These are phyloP conservation scores for Meloidogyne floridensis DNA, from an alignment of 1,140 invertebrate genomes.

Conservation along the genomic window DNA sequence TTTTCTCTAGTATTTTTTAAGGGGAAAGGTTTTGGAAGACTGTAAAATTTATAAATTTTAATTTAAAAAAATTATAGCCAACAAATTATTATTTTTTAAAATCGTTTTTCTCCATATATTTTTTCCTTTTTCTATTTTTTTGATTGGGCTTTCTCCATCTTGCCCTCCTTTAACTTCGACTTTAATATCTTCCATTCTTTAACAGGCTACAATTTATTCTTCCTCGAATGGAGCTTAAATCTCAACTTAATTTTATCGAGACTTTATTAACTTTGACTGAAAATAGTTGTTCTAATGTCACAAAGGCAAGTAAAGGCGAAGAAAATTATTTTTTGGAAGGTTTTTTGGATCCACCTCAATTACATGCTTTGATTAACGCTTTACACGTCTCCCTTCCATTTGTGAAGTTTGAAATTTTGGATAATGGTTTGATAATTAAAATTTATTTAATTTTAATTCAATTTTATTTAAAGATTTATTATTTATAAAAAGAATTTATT, in stretches of 20 bases:
- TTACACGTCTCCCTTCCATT: conserved; percentile 5
- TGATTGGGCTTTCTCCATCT: too few relatives aligned
- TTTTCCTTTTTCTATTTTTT: too few relatives aligned
- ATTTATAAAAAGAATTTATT: conserved; percentile 23
- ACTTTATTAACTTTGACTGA: neutral
- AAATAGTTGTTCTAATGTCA: neutral
- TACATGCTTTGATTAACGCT: conserved; percentile 13
- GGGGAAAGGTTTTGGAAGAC: too few relatives aligned
- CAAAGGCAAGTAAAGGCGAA: neutral
- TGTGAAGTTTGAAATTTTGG: neutral
- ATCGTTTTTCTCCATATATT: too few relatives aligned
- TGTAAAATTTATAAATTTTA: too few relatives aligned
- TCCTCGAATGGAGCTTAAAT: conserved; percentile 4
- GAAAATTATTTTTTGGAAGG: neutral
- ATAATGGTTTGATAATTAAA: conserved; percentile 3
- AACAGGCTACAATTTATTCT: conserved; percentile 13
- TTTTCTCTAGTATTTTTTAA: too few relatives aligned
- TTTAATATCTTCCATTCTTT: neutral
- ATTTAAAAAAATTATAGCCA: too few relatives aligned
- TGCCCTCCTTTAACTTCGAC: too few relatives aligned
- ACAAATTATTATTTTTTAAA: too few relatives aligned
- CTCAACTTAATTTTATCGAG: neutral
- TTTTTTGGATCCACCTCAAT: conserved; percentile 12
- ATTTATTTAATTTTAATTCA: neutral
- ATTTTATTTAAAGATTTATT: neutral